Base-by-base conservation (phyloP, 2,113 vertebrate genomes). In the Cephalopterus ornatus region DNA sequence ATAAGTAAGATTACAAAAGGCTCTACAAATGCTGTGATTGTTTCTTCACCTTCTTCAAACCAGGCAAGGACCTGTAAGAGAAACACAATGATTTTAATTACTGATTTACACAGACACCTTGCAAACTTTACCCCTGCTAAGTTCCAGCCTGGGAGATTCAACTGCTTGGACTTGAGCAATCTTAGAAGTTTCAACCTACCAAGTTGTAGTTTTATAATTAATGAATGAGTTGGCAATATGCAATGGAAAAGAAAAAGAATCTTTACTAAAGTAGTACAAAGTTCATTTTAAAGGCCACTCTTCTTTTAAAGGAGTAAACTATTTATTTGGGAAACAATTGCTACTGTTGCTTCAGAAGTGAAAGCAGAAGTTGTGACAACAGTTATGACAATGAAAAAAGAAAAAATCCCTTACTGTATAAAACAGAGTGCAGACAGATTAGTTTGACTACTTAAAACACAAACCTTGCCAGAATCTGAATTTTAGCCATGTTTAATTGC, bases 41-140 rank as follows among this genome's bases (percentile, higher is more conserved):
- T 99, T 98, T 99, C 99, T 97, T 99, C 99, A 79, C 99, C 99
- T 98, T 99, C 99, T 98, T 99, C 99, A 97, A 99, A 99, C 99
- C 99, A 99, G 96, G 99, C 99, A 98, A 99, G 98, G 92, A 99
- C 99, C 99, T 99, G 93, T 20, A 97, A 97, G 89, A 97, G 92
- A 97, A 97, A 32, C 73, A 63, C n/a, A 97, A 7, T 1, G 32
- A 93, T 77, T 74, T 56, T 72, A 93, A 88, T 41, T 61, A 32
- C 32, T 73, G 26, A 74, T 88, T 52, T 65, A 90, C 68, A 93
- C 8, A 58, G 52, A 74, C 46, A 81, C 47, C 50, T 62, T 82
- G 80, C 39, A 93, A 89, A 80, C 62, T 61, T 77, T 28, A 68
- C 35, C 42, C 16, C 35, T 56, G 11, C 11, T 32, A 28, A 75